Conservation (phyloP, 2,113 vertebrate genomes). For the Melanostigma gelatinosum region DNA sequence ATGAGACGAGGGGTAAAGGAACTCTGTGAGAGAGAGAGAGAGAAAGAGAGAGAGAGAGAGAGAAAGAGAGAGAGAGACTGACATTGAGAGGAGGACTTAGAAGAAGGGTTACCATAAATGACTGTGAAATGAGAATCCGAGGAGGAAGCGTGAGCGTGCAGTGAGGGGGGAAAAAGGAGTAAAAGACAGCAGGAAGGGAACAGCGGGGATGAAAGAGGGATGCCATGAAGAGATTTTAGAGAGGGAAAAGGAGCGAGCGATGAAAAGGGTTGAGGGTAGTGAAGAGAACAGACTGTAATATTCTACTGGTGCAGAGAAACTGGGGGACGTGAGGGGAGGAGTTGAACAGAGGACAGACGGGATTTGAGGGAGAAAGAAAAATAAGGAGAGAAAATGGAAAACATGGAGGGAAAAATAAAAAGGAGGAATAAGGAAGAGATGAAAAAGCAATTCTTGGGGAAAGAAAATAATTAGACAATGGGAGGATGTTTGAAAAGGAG, state of each 20-base stretch:
- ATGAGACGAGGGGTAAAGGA: constrained; percentile 63
- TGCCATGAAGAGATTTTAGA: constrained; percentile 59
- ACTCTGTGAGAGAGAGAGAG: constrained; percentile 1
- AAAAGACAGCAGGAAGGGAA: constrained; percentile 58
- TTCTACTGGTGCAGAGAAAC: constrained; percentile 58
- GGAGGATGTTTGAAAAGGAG: constrained; percentile 37
- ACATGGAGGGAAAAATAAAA: constrained; percentile 37
- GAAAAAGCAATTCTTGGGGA: constrained; percentile 51
- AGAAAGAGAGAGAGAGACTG: constrained; percentile 18
- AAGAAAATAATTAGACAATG: constrained; percentile 54
- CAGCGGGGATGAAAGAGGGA: constrained; percentile 50
- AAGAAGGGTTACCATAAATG: constrained; percentile 77
- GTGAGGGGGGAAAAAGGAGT: constrained; percentile 42
- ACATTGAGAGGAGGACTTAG: constrained; percentile 62
- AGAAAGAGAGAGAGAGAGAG: not conserved
- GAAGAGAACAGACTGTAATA: constrained; percentile 59
- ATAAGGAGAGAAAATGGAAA: constrained; percentile 26
- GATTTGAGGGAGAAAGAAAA: constrained; percentile 42
- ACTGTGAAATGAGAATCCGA: constrained; percentile 81
- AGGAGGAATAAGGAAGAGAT: constrained; percentile 40
- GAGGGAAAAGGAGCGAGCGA: constrained; percentile 21
- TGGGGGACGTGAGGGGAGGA: constrained; percentile 51
- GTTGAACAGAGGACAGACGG: constrained; percentile 55
- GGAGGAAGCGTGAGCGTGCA: constrained; percentile 55
- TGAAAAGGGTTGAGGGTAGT: constrained; percentile 40